Base-by-base conservation (phyloP, 2,888 invertebrate genomes). In the Drosophila borborema region DNA sequence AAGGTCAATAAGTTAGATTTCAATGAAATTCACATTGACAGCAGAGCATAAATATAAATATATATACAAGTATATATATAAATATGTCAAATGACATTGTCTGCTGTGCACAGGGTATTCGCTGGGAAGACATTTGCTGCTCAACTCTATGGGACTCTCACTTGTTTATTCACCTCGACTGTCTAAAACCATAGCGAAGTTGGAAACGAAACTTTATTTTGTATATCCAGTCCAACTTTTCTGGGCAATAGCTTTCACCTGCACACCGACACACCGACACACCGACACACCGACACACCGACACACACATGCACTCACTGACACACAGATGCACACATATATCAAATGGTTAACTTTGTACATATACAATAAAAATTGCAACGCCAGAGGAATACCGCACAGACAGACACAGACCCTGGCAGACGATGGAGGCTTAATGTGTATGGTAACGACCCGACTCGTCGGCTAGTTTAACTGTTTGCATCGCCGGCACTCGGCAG, bases 351-450 rank as follows among this genome's bases (percentile, higher is more conserved):
- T 71, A 73, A 73, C 72, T 48, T 69, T 68, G 61, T 74, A 55
- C 60, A 46, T 68, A 55, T 64, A 51, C 68, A 58, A 74, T 74
- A 72, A 72, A 74, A 74, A 74, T 64, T 74, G 68, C 74, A 59
- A 48, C 28, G 48, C 64, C 73, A 72, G 64, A 48, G 31, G 45
- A 40, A 45, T 45, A 31, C 65, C 65, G 18, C 60, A 40, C 34
- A 20, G 56, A 43, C 56, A 20, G 56, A 56, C 9, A 43, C 56
- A 20, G 56, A 56, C 9, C 23, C 8, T 3, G 34, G 10, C 23
- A 49, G 38, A 46, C 14, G 34, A 14, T 18, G 48, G 59, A 60
- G 60, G 48, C 59, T 10, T 23, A 34, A 53, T 38, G 72, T 73
- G 40, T 45, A 74, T 34, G 65, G 59, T 74, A 65, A 74, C 72